Evolutionary conservation across 92 coral and sea anemone genomes (phyloP).

Genomic region (Zoanthus gigantus): DNA sequence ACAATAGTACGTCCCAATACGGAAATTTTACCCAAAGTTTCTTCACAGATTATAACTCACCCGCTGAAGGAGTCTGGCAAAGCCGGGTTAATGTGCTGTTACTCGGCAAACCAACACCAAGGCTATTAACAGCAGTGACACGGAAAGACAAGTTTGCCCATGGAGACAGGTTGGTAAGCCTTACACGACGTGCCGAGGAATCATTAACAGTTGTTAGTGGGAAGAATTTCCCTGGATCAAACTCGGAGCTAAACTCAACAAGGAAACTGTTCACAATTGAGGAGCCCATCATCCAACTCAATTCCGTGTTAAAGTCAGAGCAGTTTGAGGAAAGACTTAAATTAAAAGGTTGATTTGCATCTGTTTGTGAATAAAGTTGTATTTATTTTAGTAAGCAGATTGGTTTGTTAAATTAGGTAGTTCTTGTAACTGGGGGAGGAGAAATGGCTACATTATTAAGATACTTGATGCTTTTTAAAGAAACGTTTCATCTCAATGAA

Average conservation of each 20-base stretch:
- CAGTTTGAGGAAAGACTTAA: slow-evolving; percentile 23
- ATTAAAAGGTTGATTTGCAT: slow-evolving; percentile 17
- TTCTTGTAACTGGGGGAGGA: too few relatives aligned
- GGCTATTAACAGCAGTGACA: slow-evolving; percentile 7
- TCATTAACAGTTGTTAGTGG: slow-evolving; percentile 14
- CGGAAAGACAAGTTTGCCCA: slow-evolving; percentile 42
- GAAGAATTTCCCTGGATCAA: slow-evolving; percentile 2
- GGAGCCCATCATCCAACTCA: slow-evolving; percentile 14
- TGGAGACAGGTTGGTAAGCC: slow-evolving; percentile 22
- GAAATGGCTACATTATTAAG: too few relatives aligned
- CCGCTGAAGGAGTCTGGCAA: slow-evolving; percentile 38
- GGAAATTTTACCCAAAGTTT: too few relatives aligned
- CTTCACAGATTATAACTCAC: not conserved
- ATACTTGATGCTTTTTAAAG: too few relatives aligned
- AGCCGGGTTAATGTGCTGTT: not conserved
- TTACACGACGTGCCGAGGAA: slow-evolving; percentile 23
- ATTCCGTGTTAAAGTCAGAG: slow-evolving; percentile 1
- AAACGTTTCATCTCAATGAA: too few relatives aligned
- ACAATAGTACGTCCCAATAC: too few relatives aligned
- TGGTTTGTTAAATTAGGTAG: not conserved
- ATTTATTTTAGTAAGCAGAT: not conserved
- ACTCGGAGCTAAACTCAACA: slow-evolving; percentile 37
- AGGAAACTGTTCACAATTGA: slow-evolving; percentile 5
- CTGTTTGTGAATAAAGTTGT: not conserved
- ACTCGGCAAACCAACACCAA: slow-evolving; percentile 13